Evolutionary conservation across 2,888 invertebrate species (phyloP).

Genomic region (Frankliniella fusca): DNA sequence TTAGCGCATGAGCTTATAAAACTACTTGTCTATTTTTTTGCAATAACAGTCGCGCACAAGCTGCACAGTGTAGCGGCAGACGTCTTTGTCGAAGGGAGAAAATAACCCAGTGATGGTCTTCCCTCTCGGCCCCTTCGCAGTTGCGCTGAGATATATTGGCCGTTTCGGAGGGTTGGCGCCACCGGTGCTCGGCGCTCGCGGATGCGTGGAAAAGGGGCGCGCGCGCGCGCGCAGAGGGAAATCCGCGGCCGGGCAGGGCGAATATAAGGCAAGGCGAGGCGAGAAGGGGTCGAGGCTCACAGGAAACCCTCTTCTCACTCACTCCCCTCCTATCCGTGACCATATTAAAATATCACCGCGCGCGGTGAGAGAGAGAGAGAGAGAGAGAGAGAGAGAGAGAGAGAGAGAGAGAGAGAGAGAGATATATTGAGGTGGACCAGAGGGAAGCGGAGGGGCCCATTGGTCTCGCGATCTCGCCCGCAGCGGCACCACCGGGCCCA

Average conservation of each 20-base stretch:
- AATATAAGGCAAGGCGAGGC: too few relatives aligned
- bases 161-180: background rate
- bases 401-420: too few relatives aligned
- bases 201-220: background rate
- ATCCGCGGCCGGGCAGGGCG: background rate
- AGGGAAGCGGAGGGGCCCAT: too few relatives aligned
- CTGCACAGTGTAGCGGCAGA: background rate
- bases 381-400: too few relatives aligned
- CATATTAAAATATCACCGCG: slow-evolving; percentile 19
- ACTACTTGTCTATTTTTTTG: too few relatives aligned
- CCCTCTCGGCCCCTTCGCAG: background rate
- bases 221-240: background rate
- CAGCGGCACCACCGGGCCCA: too few relatives aligned
- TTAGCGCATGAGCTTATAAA: too few relatives aligned
- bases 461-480: too few relatives aligned
- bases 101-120: background rate
- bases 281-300: background rate
- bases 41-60: background rate
- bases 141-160: background rate
- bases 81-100: slow-evolving; percentile 1
- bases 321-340: background rate
- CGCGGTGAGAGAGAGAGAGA: too few relatives aligned
- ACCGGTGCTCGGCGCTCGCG: background rate
- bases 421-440: too few relatives aligned
- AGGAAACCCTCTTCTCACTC: background rate